Conservation (phyloP, 2,113 vertebrate species). For the Enhydra lutris region DNA sequence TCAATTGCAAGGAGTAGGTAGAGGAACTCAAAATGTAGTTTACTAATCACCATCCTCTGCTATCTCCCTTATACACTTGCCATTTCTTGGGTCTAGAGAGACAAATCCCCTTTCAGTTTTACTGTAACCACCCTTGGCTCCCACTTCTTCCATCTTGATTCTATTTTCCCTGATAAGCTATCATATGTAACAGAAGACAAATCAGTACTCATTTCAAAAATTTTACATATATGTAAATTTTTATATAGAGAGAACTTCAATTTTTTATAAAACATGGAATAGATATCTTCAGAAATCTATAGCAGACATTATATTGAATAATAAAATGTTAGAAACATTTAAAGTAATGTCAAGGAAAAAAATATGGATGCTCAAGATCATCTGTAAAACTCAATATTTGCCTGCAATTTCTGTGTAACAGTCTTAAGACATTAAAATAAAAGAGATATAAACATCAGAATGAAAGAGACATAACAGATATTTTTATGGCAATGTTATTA, state of each 20-base stretch:
- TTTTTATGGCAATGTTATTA: neutral
- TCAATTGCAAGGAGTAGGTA: neutral
- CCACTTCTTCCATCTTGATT: neutral
- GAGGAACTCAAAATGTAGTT: neutral
- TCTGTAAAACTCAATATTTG: neutral
- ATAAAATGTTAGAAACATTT: neutral
- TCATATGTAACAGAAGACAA: neutral
- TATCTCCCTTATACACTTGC: neutral
- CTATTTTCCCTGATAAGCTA: neutral
- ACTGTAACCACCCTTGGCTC: too few species aligned
- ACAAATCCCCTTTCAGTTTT: neutral
- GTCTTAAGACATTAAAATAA: neutral
- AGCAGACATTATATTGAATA: neutral
- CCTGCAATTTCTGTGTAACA: neutral
- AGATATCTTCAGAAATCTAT: neutral
- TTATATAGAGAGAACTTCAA: too few species aligned
- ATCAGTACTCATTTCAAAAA: neutral
- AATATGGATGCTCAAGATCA: neutral
- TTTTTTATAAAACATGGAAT: neutral
- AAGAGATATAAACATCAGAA: neutral
- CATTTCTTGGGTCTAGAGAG: neutral
- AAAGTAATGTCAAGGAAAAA: neutral
- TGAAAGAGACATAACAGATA: neutral
- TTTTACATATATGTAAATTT: neutral
- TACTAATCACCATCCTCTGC: neutral